Evolutionary conservation across 30 jellyfish, hydroid and myxozoan species (phyloP).

Genomic region (Hydractinia symbiolongicarpus): DNA sequence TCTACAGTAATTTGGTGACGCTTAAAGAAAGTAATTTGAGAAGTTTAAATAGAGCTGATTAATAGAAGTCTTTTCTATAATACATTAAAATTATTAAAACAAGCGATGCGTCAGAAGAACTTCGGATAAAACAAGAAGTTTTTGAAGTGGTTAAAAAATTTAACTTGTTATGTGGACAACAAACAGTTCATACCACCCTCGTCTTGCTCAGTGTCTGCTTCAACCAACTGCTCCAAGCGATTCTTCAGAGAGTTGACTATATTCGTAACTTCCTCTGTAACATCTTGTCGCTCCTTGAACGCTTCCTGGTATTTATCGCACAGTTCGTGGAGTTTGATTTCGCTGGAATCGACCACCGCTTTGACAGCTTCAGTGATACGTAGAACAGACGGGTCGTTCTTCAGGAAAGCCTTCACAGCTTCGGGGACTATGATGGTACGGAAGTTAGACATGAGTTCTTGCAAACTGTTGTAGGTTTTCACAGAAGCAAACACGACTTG

Average conservation of each 20-base stretch:
- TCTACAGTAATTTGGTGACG: too few relatives aligned
- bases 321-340: slow-evolving; percentile 33
- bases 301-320: slow-evolving; percentile 38
- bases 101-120: too few relatives aligned
- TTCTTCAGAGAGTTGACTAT: slow-evolving; percentile 8
- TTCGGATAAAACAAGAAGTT: too few relatives aligned
- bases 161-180: background rate
- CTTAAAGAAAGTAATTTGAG: too few relatives aligned
- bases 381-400: slow-evolving; percentile 50
- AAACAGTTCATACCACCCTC: background rate
- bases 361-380: slow-evolving; percentile 35
- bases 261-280: slow-evolving; percentile 12
- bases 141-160: too few relatives aligned
- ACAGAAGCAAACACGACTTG: slow-evolving; percentile 66
- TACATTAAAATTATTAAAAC: too few relatives aligned
- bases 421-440: slow-evolving; percentile 82
- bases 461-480: slow-evolving; percentile 57
- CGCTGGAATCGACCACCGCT: slow-evolving; percentile 24
- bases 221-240: slow-evolving; percentile 21
- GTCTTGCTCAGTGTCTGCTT: slow-evolving; percentile 10
- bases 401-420: slow-evolving; percentile 60
- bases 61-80: too few relatives aligned
- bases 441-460: slow-evolving; percentile 79
- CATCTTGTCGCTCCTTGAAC: slow-evolving; percentile 23
- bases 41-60: too few relatives aligned